A percentile compares a stretch with the other conserved stretches of the same genome.
Evolutionary conservation across 2,797 vertebrate genomes (phyloP).

Genomic region (Adrianichthys oophorus): DNA sequence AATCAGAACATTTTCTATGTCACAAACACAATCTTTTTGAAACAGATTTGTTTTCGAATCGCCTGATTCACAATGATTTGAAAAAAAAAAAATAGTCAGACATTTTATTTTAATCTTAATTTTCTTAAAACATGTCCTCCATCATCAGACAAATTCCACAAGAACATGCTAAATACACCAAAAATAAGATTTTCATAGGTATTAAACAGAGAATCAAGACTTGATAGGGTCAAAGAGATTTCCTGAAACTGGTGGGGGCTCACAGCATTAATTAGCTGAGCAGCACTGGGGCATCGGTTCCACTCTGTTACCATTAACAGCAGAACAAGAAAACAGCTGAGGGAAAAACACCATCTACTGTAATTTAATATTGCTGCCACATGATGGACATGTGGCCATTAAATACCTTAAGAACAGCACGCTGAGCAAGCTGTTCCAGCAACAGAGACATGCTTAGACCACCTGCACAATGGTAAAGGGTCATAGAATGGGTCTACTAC

Average conservation of each 20-base stretch:
- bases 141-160: too few relatives aligned
- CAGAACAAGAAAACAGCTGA: slow-evolving; percentile 33
- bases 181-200: too few relatives aligned
- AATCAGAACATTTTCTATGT: too few relatives aligned
- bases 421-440: slow-evolving; percentile 11
- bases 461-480: slow-evolving; percentile 4
- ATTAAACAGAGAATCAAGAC: slow-evolving; percentile 5
- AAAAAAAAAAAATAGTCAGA: too few relatives aligned
- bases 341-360: slow-evolving; percentile 23
- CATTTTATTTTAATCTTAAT: too few relatives aligned
- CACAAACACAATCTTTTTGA: too few relatives aligned
- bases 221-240: slow-evolving; percentile 11
- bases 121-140: too few relatives aligned
- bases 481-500: slow-evolving; percentile 12
- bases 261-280: slow-evolving; percentile 28
- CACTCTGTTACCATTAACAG: slow-evolving; percentile 10
- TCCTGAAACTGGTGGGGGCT: neutral
- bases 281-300: slow-evolving; percentile 6
- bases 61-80: too few relatives aligned
- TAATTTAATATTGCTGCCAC: slow-evolving; percentile 32
- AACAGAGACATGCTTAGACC: slow-evolving; percentile 9
- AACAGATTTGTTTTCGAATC: too few relatives aligned
- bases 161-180: too few relatives aligned
- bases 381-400: slow-evolving; percentile 29
- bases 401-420: slow-evolving; percentile 35